Base-by-base conservation (phyloP, 2,113 vertebrate genomes). In the Marmota flaviventris region DNA sequence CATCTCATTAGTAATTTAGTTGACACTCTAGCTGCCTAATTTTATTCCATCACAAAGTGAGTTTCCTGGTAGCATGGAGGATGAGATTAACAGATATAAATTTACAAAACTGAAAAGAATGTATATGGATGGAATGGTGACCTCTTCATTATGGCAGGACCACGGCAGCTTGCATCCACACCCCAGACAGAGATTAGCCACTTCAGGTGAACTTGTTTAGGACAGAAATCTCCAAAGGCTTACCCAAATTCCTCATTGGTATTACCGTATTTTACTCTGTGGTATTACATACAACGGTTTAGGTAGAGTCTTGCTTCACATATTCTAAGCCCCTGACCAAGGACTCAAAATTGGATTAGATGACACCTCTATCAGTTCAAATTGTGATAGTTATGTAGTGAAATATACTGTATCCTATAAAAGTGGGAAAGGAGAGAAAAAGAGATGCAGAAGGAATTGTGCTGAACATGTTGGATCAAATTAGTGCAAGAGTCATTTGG, bases 1-100 rank as follows among this genome's bases (percentile, higher is more conserved):
- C n/a, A 20, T 53, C 61, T 88, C 14, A 34, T 13, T 76, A 42
- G 22, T 85, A 45, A 86, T 72, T 86, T 84, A 93, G 25, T 81
- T 17, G 56, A 73, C 0, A 37, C 9, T 79, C 9, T 37, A 34
- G n/a, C 25, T 75, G 34, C 88, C n/a, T 87, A 42, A 27, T 79
- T 95, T 91, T 93, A 14, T 8, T 69, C 16, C 3, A 53, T 65
- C 39, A 75, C 39, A 93, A 96, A 88, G 67, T 85, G 13, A 85
- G 1, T 65, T 92, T 94, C 56, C 24, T 0, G 11, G 69, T 2
- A 78, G n/a, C 17, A 89, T 48, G 89, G 16, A 78, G 27, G 58
- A 78, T 13, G 34, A 76, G 25, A 27, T 86, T 85, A 32, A 34
- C 42, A 83, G 22, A 79, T 32, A 83, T 16, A 34, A 4, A 56